A percentile compares a stretch with the other conserved stretches of the same genome.
phyloP scores from a whole-genome alignment of 2,113 vertebrate genomes.

The Notarius quadriscutis region DNA sequence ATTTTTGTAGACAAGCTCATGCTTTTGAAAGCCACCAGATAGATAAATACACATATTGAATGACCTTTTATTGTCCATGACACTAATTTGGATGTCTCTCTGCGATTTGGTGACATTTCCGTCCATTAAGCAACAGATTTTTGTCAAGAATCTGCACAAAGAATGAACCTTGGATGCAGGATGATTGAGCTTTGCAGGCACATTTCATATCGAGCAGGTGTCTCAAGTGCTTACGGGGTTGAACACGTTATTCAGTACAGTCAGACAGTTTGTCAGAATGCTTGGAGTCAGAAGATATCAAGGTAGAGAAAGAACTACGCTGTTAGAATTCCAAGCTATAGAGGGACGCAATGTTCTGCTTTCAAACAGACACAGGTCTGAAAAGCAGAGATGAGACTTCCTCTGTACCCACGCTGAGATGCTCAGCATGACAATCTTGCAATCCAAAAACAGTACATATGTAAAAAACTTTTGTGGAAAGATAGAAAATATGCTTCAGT shows the following conservation, averaged over 20 bases:
- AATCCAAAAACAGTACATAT: constrained; percentile 15
- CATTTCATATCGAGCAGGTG: constrained; percentile 4
- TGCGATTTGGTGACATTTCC: neutral
- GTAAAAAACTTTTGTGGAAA: neutral
- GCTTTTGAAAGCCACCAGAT: too few species aligned
- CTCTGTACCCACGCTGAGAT: neutral
- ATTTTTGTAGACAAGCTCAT: too few species aligned
- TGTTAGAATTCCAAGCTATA: neutral
- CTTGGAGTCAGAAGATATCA: neutral
- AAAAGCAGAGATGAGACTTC: neutral
- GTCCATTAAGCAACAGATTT: neutral
- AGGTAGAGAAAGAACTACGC: neutral
- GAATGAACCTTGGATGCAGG: neutral
- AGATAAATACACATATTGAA: neutral
- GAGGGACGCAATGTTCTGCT: constrained; percentile 1
- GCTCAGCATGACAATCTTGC: neutral
- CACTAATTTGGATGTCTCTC: neutral
- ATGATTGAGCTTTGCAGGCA: neutral
- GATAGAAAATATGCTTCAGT: constrained; percentile 10
- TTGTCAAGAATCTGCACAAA: neutral
- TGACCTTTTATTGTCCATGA: neutral
- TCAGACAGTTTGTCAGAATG: constrained; percentile 10
- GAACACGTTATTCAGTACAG: neutral
- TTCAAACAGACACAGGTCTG: neutral
- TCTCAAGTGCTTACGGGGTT: neutral